Percentiles rank a stretch among this genome's conserved stretches.
Evolutionary conservation across 2,797 vertebrate species (phyloP).

Genomic region (Ara ararauna): DNA sequence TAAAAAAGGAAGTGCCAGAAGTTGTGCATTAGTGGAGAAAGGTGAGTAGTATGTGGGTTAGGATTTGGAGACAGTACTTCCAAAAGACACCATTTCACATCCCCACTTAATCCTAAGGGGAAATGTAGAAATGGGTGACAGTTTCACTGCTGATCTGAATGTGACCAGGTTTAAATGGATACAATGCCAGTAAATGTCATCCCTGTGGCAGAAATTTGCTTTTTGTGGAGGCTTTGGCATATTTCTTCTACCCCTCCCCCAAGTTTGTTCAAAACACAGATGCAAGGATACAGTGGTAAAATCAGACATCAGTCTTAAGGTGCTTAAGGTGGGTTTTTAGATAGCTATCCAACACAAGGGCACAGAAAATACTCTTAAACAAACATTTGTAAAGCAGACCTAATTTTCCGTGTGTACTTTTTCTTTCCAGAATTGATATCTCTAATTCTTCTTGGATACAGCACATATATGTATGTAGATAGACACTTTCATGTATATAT

Average conservation of each 20-base stretch:
- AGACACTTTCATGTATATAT: background rate
- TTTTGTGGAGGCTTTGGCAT: background rate
- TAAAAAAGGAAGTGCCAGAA: background rate
- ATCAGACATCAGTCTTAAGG: background rate
- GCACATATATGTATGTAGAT: background rate
- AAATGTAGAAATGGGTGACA: background rate
- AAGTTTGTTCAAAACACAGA: background rate
- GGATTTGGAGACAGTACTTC: background rate
- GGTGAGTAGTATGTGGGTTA: background rate
- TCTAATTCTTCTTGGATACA: background rate
- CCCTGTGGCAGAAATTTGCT: background rate
- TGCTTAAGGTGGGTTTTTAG: background rate
- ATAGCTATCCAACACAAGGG: background rate
- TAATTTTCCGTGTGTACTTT: background rate
- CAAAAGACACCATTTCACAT: background rate
- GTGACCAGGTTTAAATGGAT: background rate
- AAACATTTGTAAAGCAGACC: background rate
- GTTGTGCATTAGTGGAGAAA: background rate
- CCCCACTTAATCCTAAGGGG: background rate
- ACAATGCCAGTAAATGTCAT: background rate
- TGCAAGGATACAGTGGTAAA: background rate
- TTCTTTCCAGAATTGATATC: background rate
- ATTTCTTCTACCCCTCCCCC: background rate
- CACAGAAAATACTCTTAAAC: background rate
- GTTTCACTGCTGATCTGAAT: background rate